These are phyloP conservation scores for Drosophila hamatofila DNA, from an alignment of 2,888 invertebrate species.

Conservation along the genomic window DNA sequence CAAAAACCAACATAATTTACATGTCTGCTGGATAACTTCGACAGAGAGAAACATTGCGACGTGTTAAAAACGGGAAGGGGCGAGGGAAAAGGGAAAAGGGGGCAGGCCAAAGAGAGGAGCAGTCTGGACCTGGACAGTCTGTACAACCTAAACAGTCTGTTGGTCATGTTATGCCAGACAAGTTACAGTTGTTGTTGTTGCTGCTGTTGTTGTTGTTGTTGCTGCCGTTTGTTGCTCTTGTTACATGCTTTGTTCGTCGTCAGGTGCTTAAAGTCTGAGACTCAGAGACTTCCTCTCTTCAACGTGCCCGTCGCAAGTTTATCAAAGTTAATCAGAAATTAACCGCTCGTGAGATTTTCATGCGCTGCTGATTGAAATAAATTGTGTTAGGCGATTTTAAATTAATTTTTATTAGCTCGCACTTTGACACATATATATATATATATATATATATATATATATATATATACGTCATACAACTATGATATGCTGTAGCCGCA, in stretches of 20 bases:
- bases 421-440: conserved; percentile 1
- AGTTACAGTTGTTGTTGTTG: conserved; percentile 45
- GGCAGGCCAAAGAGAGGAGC: not conserved
- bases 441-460: no score
- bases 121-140: conserved; percentile 41
- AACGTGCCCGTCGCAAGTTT: conserved; percentile 22
- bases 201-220: conserved; percentile 2
- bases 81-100: not conserved
- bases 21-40: conserved; percentile 81
- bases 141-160: conserved; percentile 56
- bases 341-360: conserved; percentile 5
- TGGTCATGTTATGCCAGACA: conserved; percentile 57
- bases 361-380: conserved; percentile 39
- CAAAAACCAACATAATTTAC: conserved; percentile 79
- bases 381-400: conserved; percentile 34
- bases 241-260: conserved; percentile 22
- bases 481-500: conserved; percentile 16
- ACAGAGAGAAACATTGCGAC: conserved; percentile 20
- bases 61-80: conserved; percentile 4
- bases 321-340: conserved; percentile 42
- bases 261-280: conserved; percentile 49
- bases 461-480: not conserved
- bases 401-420: conserved; percentile 37
- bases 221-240: conserved; percentile 13
- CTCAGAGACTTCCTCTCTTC: conserved; percentile 13